A percentile compares a stretch with the other conserved stretches of the same genome.
Evolutionary conservation across 2,797 vertebrate species (phyloP).

Genomic region (Kryptopterus vitreolus): DNA sequence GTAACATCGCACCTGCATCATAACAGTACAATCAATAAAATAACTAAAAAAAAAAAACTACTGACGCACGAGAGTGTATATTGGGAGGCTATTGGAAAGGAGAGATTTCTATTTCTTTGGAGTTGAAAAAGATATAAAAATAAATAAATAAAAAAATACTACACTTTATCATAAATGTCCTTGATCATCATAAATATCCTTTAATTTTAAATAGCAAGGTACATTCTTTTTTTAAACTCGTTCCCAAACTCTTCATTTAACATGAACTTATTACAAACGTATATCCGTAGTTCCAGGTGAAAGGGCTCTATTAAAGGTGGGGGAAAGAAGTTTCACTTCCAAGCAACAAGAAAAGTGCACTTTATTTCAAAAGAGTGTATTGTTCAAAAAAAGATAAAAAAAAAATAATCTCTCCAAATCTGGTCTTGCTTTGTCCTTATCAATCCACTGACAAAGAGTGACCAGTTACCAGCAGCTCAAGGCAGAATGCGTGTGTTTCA

Average conservation of each 20-base stretch:
- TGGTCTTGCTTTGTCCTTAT: constrained; percentile 45
- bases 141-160: background rate
- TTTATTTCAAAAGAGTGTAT: background rate
- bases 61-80: background rate
- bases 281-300: background rate
- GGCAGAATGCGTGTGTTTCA: constrained; percentile 53
- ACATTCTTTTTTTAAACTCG: background rate
- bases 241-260: background rate
- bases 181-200: background rate
- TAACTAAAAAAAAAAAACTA: background rate
- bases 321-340: background rate
- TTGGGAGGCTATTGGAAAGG: background rate
- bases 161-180: background rate
- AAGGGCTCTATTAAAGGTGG: background rate
- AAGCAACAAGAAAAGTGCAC: background rate
- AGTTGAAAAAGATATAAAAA: too few relatives aligned
- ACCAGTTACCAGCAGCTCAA: constrained; percentile 50
- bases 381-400: too few relatives aligned
- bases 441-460: constrained; percentile 48
- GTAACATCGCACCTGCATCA: background rate
- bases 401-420: constrained; percentile 29
- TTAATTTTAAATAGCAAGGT: background rate
- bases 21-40: background rate
- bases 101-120: background rate
- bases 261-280: background rate